These are phyloP conservation scores for Murina feae DNA, from an alignment of 2,113 vertebrate genomes.

Conservation along the genomic window DNA sequence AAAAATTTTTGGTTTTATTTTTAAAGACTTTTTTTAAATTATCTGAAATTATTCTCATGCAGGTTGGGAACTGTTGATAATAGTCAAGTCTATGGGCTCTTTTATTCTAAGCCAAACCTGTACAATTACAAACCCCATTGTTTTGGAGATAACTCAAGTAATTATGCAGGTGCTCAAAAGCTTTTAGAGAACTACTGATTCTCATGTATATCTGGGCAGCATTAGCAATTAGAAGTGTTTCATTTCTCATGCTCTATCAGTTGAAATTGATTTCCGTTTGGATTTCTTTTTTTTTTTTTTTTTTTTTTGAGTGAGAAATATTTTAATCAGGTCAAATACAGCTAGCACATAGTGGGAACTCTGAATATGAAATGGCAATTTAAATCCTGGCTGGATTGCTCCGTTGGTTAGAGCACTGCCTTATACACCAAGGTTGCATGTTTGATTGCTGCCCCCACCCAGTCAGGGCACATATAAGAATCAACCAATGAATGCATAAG, in stretches of 20 bases:
- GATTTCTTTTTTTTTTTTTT: background rate
- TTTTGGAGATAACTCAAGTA: background rate
- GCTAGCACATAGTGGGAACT: background rate
- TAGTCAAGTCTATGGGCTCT: background rate
- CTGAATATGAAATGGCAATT: background rate
- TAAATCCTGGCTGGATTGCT: background rate
- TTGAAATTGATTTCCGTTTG: background rate
- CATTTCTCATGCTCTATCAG: background rate
- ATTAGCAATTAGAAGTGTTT: background rate
- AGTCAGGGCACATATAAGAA: background rate
- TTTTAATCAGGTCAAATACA: background rate
- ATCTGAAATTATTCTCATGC: background rate
- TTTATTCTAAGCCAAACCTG: background rate
- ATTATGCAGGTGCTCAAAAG: background rate
- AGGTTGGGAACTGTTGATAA: background rate
- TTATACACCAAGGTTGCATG: background rate
- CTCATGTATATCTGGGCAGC: background rate
- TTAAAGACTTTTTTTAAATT: background rate
- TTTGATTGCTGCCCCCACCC: background rate
- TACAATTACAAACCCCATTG: background rate
- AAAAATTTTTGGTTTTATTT: background rate
- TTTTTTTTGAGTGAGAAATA: background rate
- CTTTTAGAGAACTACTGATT: background rate
- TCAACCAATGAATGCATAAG: background rate
- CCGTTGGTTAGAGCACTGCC: background rate